Evolutionary conservation across 2,888 invertebrate species (phyloP).

Genomic region (Melolontha melolontha): DNA sequence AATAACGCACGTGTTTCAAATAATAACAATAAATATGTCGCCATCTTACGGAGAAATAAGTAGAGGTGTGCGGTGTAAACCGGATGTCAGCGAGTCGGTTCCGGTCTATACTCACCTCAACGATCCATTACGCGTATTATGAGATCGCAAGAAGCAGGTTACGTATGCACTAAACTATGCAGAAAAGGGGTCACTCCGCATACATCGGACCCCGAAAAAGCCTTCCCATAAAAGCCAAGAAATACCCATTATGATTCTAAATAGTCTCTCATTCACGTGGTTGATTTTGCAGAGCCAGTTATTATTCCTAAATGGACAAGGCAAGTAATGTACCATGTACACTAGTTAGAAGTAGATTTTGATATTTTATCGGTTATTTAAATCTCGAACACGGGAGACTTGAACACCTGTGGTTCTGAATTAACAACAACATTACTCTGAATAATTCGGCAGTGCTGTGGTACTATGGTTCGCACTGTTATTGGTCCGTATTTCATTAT

Average conservation of each 20-base stretch:
- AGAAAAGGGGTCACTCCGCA: conserved; percentile 15
- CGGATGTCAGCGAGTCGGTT: conserved; percentile 62
- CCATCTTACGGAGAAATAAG: conserved; percentile 44
- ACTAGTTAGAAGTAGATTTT: conserved; percentile 29
- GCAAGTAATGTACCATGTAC: not conserved
- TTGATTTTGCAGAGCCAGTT: conserved; percentile 52
- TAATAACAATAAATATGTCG: conserved; percentile 4
- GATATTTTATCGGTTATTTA: conserved; percentile 21
- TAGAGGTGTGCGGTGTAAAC: conserved; percentile 52
- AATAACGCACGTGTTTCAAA: conserved; percentile 19
- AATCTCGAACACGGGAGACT: not conserved
- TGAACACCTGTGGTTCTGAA: too few species aligned
- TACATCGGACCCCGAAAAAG: conserved; percentile 46
- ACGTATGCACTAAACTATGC: conserved; percentile 3
- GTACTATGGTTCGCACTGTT: conserved; percentile 12
- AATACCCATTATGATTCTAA: conserved; percentile 52
- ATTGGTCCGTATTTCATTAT: conserved; percentile 34
- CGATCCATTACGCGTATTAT: conserved; percentile 54
- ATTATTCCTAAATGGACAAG: conserved; percentile 46
- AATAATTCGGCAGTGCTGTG: too few species aligned
- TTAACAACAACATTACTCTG: too few species aligned
- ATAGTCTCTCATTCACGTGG: conserved; percentile 48
- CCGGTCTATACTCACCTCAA: conserved; percentile 61
- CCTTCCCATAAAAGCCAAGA: conserved; percentile 46
- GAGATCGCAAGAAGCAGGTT: conserved; percentile 45